Conservation (phyloP, 2,113 vertebrate genomes). For the Oreochromis aureus region DNA sequence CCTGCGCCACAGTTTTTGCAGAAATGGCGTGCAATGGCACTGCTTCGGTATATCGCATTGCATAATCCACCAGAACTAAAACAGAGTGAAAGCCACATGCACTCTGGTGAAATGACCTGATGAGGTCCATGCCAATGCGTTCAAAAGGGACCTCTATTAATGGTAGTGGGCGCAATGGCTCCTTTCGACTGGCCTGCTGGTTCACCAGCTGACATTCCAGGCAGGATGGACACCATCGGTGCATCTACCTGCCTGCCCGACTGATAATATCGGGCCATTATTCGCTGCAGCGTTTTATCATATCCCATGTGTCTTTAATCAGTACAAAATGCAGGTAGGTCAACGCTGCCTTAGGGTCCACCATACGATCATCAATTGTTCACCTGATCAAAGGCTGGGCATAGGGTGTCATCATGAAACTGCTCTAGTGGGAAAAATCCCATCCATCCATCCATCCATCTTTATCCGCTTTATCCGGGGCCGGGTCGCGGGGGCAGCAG, state of each 20-base stretch:
- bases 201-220: neutral
- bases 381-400: neutral
- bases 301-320: neutral
- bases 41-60: neutral
- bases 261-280: neutral
- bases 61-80: neutral
- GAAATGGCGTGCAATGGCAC: neutral
- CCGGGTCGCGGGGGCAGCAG: no score
- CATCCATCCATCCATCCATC: neutral
- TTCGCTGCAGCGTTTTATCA: neutral
- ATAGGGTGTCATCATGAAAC: neutral
- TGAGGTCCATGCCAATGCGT: neutral
- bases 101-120: neutral
- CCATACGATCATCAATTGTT: neutral
- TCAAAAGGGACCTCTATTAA: neutral
- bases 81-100: neutral
- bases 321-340: neutral
- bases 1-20: neutral
- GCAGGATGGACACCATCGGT: neutral
- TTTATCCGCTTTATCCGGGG: no score
- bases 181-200: neutral
- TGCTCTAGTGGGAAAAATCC: neutral
- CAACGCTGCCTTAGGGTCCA: neutral
- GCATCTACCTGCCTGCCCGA: neutral
- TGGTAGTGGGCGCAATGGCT: neutral